A percentile compares a stretch with the other conserved stretches of the same genome.
These are phyloP conservation scores for Cettia cetti DNA, from an alignment of 2,113 vertebrate species.

Conservation along the genomic window DNA sequence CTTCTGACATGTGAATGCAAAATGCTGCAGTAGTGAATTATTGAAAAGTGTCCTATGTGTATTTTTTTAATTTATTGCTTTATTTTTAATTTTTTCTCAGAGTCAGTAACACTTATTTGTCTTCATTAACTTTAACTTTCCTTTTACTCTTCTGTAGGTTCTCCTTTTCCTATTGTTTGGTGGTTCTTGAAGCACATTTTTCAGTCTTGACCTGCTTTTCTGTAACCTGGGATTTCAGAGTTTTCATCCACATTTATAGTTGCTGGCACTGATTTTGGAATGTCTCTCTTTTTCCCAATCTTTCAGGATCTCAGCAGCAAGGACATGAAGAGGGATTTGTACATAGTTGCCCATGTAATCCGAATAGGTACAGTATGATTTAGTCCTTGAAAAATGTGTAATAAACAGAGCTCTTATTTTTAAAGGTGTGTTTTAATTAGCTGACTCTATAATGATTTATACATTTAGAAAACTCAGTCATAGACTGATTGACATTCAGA, in stretches of 20 bases:
- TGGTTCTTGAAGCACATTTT: not conserved
- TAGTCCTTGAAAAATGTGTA: not conserved
- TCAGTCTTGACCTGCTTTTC: not conserved
- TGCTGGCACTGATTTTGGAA: not conserved
- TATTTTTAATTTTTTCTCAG: not conserved
- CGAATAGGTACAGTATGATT: slow-evolving; percentile 84
- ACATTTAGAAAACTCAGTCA: not conserved
- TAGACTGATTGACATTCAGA: not conserved
- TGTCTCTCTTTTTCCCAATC: not conserved
- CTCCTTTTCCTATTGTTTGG: not conserved
- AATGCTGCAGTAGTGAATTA: not conserved
- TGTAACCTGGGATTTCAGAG: not conserved
- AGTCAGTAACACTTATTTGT: not conserved
- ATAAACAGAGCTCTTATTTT: not conserved
- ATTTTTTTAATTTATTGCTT: not conserved
- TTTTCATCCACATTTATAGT: not conserved
- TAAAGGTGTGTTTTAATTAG: not conserved
- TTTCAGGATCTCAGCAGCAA: slow-evolving; percentile 93
- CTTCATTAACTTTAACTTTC: not conserved
- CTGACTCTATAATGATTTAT: not conserved
- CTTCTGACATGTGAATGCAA: not conserved
- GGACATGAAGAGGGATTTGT: slow-evolving; percentile 95
- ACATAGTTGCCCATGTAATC: slow-evolving; percentile 93
- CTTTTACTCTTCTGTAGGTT: not conserved
- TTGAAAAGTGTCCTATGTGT: not conserved